Base-by-base conservation (phyloP, 2,797 vertebrate species). In the Meda fulgida region DNA sequence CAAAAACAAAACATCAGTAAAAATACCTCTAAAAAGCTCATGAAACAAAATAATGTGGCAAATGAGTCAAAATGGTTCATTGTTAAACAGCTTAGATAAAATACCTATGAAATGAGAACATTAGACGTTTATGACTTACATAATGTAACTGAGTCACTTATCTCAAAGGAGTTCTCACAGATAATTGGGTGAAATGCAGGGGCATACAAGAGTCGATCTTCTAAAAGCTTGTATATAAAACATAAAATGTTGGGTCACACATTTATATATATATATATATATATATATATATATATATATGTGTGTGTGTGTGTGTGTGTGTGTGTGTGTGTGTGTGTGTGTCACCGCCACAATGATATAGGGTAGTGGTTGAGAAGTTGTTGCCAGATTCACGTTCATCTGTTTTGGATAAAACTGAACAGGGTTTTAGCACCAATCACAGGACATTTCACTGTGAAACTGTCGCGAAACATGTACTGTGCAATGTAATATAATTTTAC, bases 21-120 rank as follows among this genome's bases (percentile, higher is more conserved):
- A 83, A 86, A 84, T 46, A 36, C 60, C 51, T 43, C 60, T 43
- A 63, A 71, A 83, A 85, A 88, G 84, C 29, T 55, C 66, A 88
- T 80, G 65, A 86, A 70, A 80, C 55, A 65, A 76, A 80, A 36
- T 79, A 80, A 58, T 43, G 46, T 34, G 29, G 71, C 29, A 60
- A 66, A 77, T 60, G 29, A 66, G 34, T 60, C 81, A 84, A 79
- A 70, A 1, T 10, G 14, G 48, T 36, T 60, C 6, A 55, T 9
- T 71, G 26, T 46, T 80, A 16, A 80, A 76, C 29, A 19, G 60
- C 18, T 48, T 67, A 31, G 7, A 38, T 69, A 72, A 43, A 53
- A 76, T 60, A 81, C n/a, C 63, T 38, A 69, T 79, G 18, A 85
- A 66, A 71, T 55, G 36, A 36, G 23, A 76, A 70, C 4, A 53